Base-by-base conservation (phyloP, 2,113 vertebrate genomes). In the Nannospalax galili region DNA sequence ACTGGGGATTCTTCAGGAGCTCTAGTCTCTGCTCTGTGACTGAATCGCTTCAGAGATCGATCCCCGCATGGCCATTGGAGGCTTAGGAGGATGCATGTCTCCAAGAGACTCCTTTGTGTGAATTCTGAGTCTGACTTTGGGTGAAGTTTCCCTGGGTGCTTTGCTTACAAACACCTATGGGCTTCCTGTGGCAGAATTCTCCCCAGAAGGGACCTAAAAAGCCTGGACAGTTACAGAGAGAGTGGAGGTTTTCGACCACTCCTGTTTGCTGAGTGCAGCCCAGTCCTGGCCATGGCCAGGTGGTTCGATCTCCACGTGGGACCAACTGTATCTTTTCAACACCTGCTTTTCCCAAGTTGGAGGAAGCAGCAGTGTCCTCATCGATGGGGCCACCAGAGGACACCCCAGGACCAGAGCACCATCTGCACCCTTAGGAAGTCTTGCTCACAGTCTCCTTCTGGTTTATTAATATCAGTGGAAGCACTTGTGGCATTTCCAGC, bases 211-310 rank as follows among this genome's bases (percentile, higher is more conserved):
- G 86, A 56, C 11, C 10, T 7, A 6, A 5, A 10, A 79, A 72
- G 20, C 10, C 56, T 20, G 7, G 19, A 5, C 32, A 20, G 17
- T 11, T 73, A 0, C 4, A 5, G 35, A 37, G 70, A 40, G 62
- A 0, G 0, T 2, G 0, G 0, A 5, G 65, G 64, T 56, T 72
- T n/a, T 28, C 0, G 0, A 14, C 60, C 2, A 7, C 5, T 1
- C 16, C 5, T 2, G 22, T 67, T n/a, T 70, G n/a, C 19, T 26
- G 15, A 15, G 67, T 32, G 2, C 37, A 64, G 75, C 20, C 28
- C 17, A 52, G 92, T 0, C 72, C 73, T 67, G 48, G 72, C 14
- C 45, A 0, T 2, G 0, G 28, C 26, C 75, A 4, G 0, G 62
- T 0, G 0, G 2, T 62, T 30, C 77, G 45, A 10, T 16, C 28